Evolutionary conservation across 2,113 vertebrate genomes (phyloP), one percentile per base, ranked within the genome.

Genomic region (Elephas maximus): DNA sequence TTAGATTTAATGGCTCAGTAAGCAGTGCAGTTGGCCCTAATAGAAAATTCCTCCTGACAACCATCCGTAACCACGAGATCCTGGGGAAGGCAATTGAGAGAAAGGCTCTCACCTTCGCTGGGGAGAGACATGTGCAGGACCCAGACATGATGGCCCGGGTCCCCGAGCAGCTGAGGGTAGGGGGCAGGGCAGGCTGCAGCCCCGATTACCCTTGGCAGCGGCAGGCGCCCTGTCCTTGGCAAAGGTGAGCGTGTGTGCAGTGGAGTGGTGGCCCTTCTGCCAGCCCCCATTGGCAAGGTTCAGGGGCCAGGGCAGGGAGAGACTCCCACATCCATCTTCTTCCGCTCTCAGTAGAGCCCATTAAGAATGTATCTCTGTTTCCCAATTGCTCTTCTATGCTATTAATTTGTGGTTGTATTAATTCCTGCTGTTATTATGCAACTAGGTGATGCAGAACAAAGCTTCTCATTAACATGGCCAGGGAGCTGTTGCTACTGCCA

Each of bases 371-470:
- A 95, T 94, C 98, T 98, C 57, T 21, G 76, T 71, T 91, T 96
- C 97, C 97, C 86, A 82, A 51, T 98, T 97, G 98, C 98, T 98
- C 84, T 65, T 97, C 97, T 90, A 74, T 12, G 95, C 98, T 96
- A 78, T 98, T 99, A 96, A 96, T 98, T 97, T 98, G 98, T 82
- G 97, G 95, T 74, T 0, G 8, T 88, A 93, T 98, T 91, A 98
- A 98, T 97, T 98, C 98, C 98, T 90, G 98, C 95, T 94, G 97
- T 97, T 97, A 65, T 98, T 98, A 98, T 83, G 96, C 78, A 97
- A 98, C 95, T 93, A 98, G 98, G 98, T 98, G 98, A 97, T 98
- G 98, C 98, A 97, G 99, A 99, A 98, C 98, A 99, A 99, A 99
- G 98, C 98, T 97, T 80, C 98, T 99, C 98, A 98, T 99, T 99